Evolutionary conservation across 2,113 vertebrate genomes (phyloP), one percentile per base, ranked within the genome.

Genomic region (Lagopus leucura): DNA sequence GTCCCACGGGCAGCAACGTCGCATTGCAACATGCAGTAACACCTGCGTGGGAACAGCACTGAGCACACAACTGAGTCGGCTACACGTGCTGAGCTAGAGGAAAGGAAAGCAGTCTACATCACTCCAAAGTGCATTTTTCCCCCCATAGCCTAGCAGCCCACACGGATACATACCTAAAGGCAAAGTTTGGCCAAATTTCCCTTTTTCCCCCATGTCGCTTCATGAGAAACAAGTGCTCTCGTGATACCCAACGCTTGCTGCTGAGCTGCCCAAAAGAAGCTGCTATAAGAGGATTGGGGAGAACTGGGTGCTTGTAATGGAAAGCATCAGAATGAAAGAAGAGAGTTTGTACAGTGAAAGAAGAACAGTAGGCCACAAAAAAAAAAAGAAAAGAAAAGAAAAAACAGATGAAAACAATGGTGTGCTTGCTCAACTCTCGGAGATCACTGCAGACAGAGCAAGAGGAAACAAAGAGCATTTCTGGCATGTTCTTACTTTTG

Each of bases 351-450:
- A 28, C 2, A 71, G 17, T 30, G 25, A 83, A 89, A 89, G 45
- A 42, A 86, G 83, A 94, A 78, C 16, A 78, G 48, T 18, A 45
- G n/a, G 28, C 93, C 88, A 79, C 89, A 95, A 54, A 3, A 54
- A 28, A 52, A 27, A 25, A 92, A 52, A 52, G 28, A 25, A 5
- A 52, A 27, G 27, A 25, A 27, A 52, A 27, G 15, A 52, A 52
- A 52, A 25, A 92, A 52, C 61, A 27, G 78, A 75, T 10, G 5
- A 75, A 82, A 82, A 65, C 20, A 84, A 40, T 1, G 2, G 69
- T 47, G 22, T 0, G 1, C 72, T 93, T 94, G 87, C 87, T 82
- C 87, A 93, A 71, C 19, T n/a, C 1, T 0, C 4, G 2, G 66
- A 50, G 82, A 89, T 82, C 4, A 3, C 38, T 63, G 79, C 20